Conservation (phyloP, 2,113 vertebrate species). For the Dromaius novaehollandiae region DNA sequence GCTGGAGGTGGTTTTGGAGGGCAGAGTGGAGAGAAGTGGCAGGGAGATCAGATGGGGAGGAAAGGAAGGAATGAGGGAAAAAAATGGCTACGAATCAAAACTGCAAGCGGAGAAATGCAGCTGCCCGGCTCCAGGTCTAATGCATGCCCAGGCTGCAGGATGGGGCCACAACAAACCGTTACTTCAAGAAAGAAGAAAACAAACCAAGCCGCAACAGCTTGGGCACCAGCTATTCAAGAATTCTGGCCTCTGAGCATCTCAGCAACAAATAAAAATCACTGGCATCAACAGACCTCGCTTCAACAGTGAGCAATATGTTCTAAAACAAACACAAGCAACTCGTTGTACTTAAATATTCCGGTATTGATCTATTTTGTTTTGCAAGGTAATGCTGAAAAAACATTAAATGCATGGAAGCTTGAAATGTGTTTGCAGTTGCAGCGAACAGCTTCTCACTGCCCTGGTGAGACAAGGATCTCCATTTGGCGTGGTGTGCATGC, state of each 20-base stretch:
- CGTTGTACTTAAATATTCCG: slow-evolving; percentile 36
- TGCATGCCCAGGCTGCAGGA: background rate
- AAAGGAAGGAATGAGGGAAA: background rate
- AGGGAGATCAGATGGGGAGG: background rate
- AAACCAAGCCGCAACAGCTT: background rate
- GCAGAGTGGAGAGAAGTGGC: background rate
- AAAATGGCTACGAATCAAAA: background rate
- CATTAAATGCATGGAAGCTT: background rate
- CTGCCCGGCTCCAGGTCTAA: background rate
- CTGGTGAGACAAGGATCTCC: background rate
- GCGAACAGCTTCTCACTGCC: background rate
- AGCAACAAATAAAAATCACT: background rate
- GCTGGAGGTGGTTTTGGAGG: background rate
- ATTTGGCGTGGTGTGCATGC: background rate
- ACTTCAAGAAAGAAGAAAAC: background rate
- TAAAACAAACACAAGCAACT: slow-evolving; percentile 20
- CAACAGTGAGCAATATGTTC: background rate
- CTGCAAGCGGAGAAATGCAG: background rate
- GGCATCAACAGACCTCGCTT: background rate
- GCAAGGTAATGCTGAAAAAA: slow-evolving; percentile 42
- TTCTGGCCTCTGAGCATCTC: background rate
- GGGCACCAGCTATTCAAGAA: background rate
- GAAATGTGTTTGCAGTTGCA: background rate
- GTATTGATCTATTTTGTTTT: slow-evolving; percentile 33
- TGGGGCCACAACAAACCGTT: background rate